Evolutionary conservation across 2,888 invertebrate species (phyloP).

Genomic region (Callosobruchus maculatus): DNA sequence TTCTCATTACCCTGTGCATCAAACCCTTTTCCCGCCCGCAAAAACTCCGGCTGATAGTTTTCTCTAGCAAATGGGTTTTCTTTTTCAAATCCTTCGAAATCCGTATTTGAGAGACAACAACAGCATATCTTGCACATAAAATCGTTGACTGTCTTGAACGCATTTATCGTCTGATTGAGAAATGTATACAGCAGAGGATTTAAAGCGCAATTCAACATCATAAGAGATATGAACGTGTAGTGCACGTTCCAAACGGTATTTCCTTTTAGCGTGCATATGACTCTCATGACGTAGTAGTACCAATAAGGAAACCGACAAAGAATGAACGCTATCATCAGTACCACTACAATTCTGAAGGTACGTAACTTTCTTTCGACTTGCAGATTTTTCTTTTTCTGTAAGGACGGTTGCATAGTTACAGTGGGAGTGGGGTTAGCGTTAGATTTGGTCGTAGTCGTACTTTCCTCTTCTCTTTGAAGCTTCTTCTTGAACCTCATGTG

Average conservation of each 20-base stretch:
- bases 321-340: slow-evolving; percentile 55
- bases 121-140: slow-evolving; percentile 42
- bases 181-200: slow-evolving; percentile 62
- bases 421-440: slow-evolving; percentile 5
- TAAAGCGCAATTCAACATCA: slow-evolving; percentile 53
- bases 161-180: slow-evolving; percentile 51
- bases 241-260: slow-evolving; percentile 48
- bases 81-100: slow-evolving; percentile 45
- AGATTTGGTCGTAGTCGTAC: slow-evolving; percentile 23
- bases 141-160: slow-evolving; percentile 33
- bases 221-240: slow-evolving; percentile 52
- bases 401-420: not conserved
- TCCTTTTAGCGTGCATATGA: slow-evolving; percentile 35
- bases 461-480: slow-evolving; percentile 29
- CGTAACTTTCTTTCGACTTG: slow-evolving; percentile 51
- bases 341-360: slow-evolving; percentile 56
- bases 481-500: slow-evolving; percentile 18
- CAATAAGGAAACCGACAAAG: slow-evolving; percentile 53
- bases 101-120: slow-evolving; percentile 42
- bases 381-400: slow-evolving; percentile 28
- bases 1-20: not conserved
- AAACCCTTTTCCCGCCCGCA: not conserved
- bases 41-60: not conserved
- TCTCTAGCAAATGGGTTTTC: slow-evolving; percentile 17
- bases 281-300: slow-evolving; percentile 52